Evolutionary conservation across 2,888 invertebrate genomes (phyloP).

Genomic region (Ectemnius continuus): DNA sequence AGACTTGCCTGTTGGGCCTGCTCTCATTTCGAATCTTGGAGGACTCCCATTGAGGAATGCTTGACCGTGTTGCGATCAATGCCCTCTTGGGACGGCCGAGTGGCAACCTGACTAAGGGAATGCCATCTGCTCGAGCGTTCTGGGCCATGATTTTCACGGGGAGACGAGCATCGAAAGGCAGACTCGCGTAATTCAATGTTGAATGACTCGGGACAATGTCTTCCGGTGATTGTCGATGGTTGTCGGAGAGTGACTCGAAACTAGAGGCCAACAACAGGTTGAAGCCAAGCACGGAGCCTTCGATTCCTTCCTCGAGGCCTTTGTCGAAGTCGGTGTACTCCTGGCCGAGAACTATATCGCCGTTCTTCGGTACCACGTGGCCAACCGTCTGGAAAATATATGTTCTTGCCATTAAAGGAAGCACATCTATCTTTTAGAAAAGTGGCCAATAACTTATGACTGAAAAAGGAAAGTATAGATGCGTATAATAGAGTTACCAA

Average conservation of each 20-base stretch:
- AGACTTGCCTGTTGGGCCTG: not conserved
- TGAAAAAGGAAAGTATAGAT: not conserved
- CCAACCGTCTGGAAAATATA: slow-evolving; percentile 80
- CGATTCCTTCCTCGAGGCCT: slow-evolving; percentile 83
- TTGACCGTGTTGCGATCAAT: too few species aligned
- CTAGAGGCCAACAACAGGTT: slow-evolving; percentile 83
- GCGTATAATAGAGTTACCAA: not conserved
- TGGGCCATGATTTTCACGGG: slow-evolving; percentile 13
- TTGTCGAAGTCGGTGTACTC: slow-evolving; percentile 84
- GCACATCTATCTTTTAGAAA: not conserved
- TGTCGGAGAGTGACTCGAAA: slow-evolving; percentile 63
- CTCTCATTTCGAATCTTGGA: not conserved
- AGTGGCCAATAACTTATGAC: not conserved
- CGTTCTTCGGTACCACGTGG: slow-evolving; percentile 80
- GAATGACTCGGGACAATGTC: slow-evolving; percentile 1
- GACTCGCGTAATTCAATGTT: not conserved
- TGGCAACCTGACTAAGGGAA: not conserved
- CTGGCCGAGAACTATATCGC: slow-evolving; percentile 85
- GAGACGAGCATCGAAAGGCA: slow-evolving; percentile 17
- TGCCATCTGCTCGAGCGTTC: slow-evolving; percentile 1
- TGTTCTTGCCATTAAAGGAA: not conserved
- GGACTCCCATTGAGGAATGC: too few species aligned
- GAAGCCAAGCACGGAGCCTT: slow-evolving; percentile 84
- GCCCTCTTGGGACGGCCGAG: too few species aligned
- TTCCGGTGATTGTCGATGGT: not conserved